A percentile compares a stretch with the other conserved stretches of the same genome.
Conservation (phyloP, 1,140 invertebrate species). For the Cyrtorhinus lividipennis region DNA sequence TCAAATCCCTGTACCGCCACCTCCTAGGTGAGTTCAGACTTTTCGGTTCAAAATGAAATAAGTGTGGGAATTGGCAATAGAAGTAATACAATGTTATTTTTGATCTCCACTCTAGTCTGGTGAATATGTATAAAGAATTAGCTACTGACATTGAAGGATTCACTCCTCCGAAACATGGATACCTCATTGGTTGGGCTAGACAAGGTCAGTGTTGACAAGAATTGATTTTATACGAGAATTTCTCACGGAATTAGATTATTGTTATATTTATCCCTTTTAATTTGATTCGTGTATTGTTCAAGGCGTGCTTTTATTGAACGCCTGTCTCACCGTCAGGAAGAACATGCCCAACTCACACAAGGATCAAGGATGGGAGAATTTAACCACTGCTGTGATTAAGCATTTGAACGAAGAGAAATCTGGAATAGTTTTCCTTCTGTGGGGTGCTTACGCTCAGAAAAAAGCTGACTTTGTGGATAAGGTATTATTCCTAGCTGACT, state of each 20-base stretch:
- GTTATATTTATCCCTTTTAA: no score
- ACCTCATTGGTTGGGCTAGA: conserved; percentile 45
- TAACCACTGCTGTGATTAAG: conserved; percentile 50
- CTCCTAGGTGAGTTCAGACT: conserved; percentile 44
- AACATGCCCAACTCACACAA: conserved; percentile 48
- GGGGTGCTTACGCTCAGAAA: conserved; percentile 54
- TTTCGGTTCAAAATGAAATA: no score
- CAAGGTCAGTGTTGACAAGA: no score
- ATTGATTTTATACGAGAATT: no score
- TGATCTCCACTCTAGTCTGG: conserved; percentile 40
- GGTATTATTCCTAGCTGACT: no score
- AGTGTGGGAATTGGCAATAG: no score
- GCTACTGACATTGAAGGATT: conserved; percentile 41
- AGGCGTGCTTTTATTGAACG: conserved; percentile 52
- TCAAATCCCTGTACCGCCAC: conserved; percentile 38
- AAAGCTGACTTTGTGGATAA: conserved; percentile 34
- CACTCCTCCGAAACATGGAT: conserved; percentile 41
- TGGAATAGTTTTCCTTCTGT: conserved; percentile 48
- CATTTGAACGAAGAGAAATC: conserved; percentile 37
- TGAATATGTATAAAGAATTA: conserved; percentile 56
- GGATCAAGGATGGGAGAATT: conserved; percentile 47
- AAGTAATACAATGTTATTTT: no score
- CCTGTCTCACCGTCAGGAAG: conserved; percentile 45
- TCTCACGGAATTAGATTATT: no score
- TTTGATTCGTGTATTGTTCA: no score